Conservation (phyloP, 2,888 invertebrate genomes). For the Diarsia dahlii region DNA sequence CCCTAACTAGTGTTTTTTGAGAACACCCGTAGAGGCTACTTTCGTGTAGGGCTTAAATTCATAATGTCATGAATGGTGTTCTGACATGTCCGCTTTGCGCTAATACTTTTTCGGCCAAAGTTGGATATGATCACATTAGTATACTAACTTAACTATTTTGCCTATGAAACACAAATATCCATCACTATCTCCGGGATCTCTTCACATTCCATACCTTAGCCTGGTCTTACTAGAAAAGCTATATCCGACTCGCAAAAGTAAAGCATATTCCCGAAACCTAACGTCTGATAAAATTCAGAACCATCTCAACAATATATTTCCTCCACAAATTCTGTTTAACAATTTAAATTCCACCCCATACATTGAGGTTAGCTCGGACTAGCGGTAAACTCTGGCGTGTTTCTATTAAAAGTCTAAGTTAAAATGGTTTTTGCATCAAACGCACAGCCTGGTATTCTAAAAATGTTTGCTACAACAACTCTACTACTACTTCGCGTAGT, state of each 20-base stretch:
- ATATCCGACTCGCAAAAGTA: not conserved
- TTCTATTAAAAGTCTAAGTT: slow-evolving; percentile 54
- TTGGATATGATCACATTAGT: no score
- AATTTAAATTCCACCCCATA: slow-evolving; percentile 32
- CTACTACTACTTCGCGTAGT: slow-evolving; percentile 9
- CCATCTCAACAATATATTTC: slow-evolving; percentile 14
- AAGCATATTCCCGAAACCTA: not conserved
- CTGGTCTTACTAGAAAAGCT: not conserved
- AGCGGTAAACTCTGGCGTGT: slow-evolving; percentile 45
- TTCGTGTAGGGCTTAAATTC: no score
- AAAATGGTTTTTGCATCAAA: slow-evolving; percentile 60
- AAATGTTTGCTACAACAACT: slow-evolving; percentile 44
- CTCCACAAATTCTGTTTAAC: slow-evolving; percentile 13
- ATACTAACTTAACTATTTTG: not conserved
- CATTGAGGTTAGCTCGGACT: slow-evolving; percentile 18
- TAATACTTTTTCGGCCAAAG: no score
- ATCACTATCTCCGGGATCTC: not conserved
- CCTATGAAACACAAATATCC: not conserved
- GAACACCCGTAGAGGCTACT: no score
- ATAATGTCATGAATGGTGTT: no score
- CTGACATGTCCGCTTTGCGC: no score
- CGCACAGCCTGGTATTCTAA: slow-evolving; percentile 42
- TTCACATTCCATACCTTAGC: not conserved
- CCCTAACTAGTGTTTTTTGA: no score
- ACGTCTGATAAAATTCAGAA: slow-evolving; percentile 7